These are phyloP conservation scores for Drosophila burlai DNA, from an alignment of 1,140 invertebrate species.

Conservation along the genomic window DNA sequence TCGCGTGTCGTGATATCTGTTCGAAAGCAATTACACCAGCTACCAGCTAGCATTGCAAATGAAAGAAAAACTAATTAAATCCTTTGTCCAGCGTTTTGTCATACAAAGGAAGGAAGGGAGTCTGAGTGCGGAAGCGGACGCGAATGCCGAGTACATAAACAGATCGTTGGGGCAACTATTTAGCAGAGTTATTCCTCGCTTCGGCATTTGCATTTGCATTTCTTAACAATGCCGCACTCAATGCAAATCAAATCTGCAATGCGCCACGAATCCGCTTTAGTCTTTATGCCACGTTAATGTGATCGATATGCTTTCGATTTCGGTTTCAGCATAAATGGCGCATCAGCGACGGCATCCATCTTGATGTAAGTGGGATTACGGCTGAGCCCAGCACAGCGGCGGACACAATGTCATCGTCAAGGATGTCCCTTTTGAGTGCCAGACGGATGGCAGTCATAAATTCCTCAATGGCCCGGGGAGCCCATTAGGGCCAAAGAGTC, in stretches of 20 bases:
- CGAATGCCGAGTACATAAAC: constrained; percentile 15
- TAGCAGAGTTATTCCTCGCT: constrained; percentile 23
- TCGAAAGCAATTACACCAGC: constrained; percentile 71
- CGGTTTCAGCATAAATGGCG: constrained; percentile 71
- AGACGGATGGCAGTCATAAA: constrained; percentile 55
- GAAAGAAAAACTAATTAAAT: constrained; percentile 84
- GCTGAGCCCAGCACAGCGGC: constrained; percentile 14
- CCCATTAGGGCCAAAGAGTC: constrained; percentile 34
- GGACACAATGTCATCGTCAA: constrained; percentile 49
- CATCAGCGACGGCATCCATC: constrained; percentile 64
- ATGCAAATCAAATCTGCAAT: constrained; percentile 76
- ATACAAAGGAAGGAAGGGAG: constrained; percentile 23
- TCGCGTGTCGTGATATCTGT: constrained; percentile 60
- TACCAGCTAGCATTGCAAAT: constrained; percentile 50
- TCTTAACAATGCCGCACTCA: constrained; percentile 29
- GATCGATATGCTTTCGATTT: constrained; percentile 64
- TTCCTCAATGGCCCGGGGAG: constrained; percentile 30
- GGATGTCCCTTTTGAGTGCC: constrained; percentile 23
- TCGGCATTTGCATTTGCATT: constrained; percentile 28
- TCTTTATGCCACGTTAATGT: constrained; percentile 61
- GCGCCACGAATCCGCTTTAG: constrained; percentile 55
- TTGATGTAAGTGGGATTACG: constrained; percentile 55
- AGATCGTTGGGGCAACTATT: constrained; percentile 43
- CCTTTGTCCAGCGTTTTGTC: constrained; percentile 73
- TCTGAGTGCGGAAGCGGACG: neutral